Conservation (phyloP, 1,140 invertebrate genomes). For the Ectropis grisescens region DNA sequence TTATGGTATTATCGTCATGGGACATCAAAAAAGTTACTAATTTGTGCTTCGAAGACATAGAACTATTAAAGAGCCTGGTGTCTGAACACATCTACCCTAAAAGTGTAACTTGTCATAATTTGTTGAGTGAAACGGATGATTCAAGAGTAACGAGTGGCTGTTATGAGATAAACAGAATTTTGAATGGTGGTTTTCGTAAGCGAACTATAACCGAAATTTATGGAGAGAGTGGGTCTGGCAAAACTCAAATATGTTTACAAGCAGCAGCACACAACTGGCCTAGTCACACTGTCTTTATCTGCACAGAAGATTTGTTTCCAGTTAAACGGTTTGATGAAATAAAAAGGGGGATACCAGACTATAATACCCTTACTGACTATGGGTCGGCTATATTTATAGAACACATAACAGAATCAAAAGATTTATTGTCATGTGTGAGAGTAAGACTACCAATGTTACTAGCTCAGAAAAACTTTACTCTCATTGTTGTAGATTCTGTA, state of each 20-base stretch:
- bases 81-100: slow-evolving; percentile 19
- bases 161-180: slow-evolving; percentile 70
- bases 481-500: slow-evolving; percentile 46
- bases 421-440: slow-evolving; percentile 41
- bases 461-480: slow-evolving; percentile 19
- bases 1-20: slow-evolving; percentile 34
- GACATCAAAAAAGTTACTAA: slow-evolving; percentile 49
- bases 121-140: slow-evolving; percentile 8
- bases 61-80: slow-evolving; percentile 36
- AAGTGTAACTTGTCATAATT: slow-evolving; percentile 13
- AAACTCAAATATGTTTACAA: slow-evolving; percentile 89
- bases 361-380: slow-evolving; percentile 13
- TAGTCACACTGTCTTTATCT: slow-evolving; percentile 38
- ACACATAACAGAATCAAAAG: slow-evolving; percentile 40
- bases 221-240: slow-evolving; percentile 86
- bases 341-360: slow-evolving; percentile 12
- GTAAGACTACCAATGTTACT: slow-evolving; percentile 40
- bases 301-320: slow-evolving; percentile 55
- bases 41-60: slow-evolving; percentile 32
- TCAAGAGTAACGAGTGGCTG: slow-evolving; percentile 73
- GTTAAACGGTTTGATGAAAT: slow-evolving; percentile 49
- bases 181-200: slow-evolving; percentile 80
- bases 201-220: slow-evolving; percentile 86
- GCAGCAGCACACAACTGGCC: slow-evolving; percentile 57
- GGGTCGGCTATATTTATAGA: slow-evolving; percentile 47